phyloP scores from a whole-genome alignment of 2,888 invertebrate species.

The Gari tellinella region DNA sequence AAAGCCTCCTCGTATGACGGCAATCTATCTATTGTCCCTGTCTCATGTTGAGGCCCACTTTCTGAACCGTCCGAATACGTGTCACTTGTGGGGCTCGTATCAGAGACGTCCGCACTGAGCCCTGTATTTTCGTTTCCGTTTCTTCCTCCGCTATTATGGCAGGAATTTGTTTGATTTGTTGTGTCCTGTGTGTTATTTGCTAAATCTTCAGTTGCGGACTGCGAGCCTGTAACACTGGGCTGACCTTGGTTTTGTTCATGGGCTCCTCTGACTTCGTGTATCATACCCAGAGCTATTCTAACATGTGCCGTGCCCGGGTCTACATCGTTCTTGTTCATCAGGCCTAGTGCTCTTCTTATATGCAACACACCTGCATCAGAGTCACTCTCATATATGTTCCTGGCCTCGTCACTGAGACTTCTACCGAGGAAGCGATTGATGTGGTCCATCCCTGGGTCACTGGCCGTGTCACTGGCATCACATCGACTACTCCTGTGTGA shows the following conservation, averaged over 20 bases:
- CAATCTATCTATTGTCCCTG: conserved; percentile 1
- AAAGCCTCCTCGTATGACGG: conserved; percentile 30
- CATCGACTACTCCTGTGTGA: too few relatives aligned
- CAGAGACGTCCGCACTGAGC: too few relatives aligned
- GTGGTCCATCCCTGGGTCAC: conserved; percentile 27
- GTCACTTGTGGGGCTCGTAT: too few relatives aligned
- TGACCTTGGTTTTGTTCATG: background rate
- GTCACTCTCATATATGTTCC: conserved; percentile 16
- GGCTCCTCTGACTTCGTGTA: too few relatives aligned
- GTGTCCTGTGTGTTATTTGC: too few relatives aligned
- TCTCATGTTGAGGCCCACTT: too few relatives aligned
- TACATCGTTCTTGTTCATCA: conserved; percentile 3
- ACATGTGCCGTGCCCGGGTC: conserved; percentile 14
- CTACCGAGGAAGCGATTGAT: conserved; percentile 28
- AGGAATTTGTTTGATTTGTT: too few relatives aligned
- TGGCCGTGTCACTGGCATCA: background rate
- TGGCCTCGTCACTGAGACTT: conserved; percentile 11
- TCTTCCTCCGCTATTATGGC: too few relatives aligned
- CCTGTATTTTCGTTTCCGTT: too few relatives aligned
- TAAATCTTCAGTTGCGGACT: background rate
- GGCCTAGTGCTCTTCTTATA: conserved; percentile 26
- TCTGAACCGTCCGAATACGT: too few relatives aligned
- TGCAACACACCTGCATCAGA: conserved; percentile 24
- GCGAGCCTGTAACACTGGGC: background rate
- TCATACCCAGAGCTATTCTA: conserved; percentile 12